phyloP scores from a whole-genome alignment of 2,888 invertebrate species.

The Drosophila tripunctata region DNA sequence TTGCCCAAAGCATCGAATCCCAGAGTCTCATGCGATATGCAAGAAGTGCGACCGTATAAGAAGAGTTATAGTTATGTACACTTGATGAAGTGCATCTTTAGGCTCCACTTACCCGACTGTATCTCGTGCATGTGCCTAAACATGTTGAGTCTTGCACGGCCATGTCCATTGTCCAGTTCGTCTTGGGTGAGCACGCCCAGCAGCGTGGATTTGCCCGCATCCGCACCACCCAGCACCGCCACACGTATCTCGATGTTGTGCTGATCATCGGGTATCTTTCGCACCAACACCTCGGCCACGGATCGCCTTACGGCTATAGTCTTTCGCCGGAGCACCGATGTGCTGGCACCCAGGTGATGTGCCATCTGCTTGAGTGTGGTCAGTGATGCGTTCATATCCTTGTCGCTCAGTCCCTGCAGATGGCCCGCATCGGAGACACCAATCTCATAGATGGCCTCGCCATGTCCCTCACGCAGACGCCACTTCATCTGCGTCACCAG shows the following conservation, averaged over 20 bases:
- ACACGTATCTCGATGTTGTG: conserved; percentile 95
- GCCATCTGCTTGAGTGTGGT: conserved; percentile 95
- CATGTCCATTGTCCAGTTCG: conserved; percentile 97
- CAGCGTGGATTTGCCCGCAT: conserved; percentile 98
- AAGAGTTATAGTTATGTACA: neutral
- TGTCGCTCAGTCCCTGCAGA: conserved; percentile 92
- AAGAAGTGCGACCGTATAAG: conserved; percentile 98
- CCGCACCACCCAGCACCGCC: conserved; percentile 97
- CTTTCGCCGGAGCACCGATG: conserved; percentile 90
- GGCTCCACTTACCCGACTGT: conserved; percentile 85
- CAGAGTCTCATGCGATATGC: conserved; percentile 97
- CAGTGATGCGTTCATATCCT: conserved; percentile 94
- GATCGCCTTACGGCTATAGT: conserved; percentile 86
- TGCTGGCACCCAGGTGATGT: conserved; percentile 91
- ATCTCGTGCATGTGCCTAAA: conserved; percentile 98
- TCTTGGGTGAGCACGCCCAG: conserved; percentile 98
- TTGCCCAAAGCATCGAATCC: conserved; percentile 95
- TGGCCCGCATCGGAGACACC: conserved; percentile 96
- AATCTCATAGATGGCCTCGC: conserved; percentile 98
- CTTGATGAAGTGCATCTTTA: neutral
- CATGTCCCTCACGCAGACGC: conserved; percentile 97
- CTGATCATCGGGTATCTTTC: conserved; percentile 94
- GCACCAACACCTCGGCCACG: conserved; percentile 94
- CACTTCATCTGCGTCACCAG: conserved; percentile 99
- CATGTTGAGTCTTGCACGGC: conserved; percentile 97